Base-by-base conservation (phyloP, 2,113 vertebrate species). In the Raja brachyura region DNA sequence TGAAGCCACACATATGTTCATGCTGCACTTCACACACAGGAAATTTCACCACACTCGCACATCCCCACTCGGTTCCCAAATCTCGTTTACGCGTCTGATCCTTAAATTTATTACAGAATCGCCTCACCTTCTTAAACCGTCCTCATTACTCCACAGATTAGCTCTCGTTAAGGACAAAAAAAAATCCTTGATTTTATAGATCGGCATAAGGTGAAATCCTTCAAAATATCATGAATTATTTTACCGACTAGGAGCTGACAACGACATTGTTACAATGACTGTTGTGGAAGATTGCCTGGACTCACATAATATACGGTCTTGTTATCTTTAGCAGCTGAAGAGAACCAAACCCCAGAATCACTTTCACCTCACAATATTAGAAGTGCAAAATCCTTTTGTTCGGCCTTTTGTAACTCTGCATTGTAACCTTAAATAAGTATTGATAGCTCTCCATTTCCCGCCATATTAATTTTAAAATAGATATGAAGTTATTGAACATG, bases 401-500 rank as follows among this genome's bases (percentile, higher is more conserved):
- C 48, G 25, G 54, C 20, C 8, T 85, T 56, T 92, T 25, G 66
- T 25, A 92, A 48, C 90, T 70, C 18, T 28, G 39, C 39, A 25
- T 92, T 92, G 68, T 73, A 73, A 73, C 28, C 66, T 70, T 48
- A 68, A 73, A 22, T 73, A 28, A 54, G 48, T 54, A 48, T 88
- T 63, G 59, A 63, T 88, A 25, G 14, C 28, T 18, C 28, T 88
- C 68, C 39, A 31, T 54, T 48, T 73, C 33, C 66, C 22, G 18
- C 68, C 81, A 92, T 48, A 33, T 92, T 88, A 88, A n/a, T 63
- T 88, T 63, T 25, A 70, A 92, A 92, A 92, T 54, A 20, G 11
- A 73, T 22, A 73, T 92, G n/a, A 92, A 73, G 90, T 54, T 92
- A 54, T 74, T 92, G 90, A 73, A 73, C 90, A 73, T 39, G 33